Evolutionary conservation across 2,797 vertebrate species (phyloP).

Genomic region (Acanthornis magna): DNA sequence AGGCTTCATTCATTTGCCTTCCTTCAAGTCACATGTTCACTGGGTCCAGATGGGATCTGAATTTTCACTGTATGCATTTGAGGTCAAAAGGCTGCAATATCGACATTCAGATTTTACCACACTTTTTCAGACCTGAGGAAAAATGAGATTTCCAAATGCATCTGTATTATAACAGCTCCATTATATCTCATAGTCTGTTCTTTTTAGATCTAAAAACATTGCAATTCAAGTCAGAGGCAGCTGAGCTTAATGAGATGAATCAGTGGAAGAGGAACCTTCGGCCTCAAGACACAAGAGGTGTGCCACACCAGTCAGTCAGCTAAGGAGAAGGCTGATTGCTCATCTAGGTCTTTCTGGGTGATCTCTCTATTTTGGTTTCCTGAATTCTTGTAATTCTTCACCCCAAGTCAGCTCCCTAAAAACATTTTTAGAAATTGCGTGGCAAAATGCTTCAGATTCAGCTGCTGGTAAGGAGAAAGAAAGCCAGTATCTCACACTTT

Average conservation of each 20-base stretch:
- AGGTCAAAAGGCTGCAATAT: conserved; percentile 10
- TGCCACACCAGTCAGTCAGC: neutral
- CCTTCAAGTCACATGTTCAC: neutral
- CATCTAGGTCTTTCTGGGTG: neutral
- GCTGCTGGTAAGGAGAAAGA: neutral
- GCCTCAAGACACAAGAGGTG: neutral
- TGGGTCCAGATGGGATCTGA: neutral
- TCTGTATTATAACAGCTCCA: neutral
- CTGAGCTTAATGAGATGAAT: neutral
- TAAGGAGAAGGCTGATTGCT: neutral
- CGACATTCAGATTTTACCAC: neutral
- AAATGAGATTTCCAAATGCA: neutral
- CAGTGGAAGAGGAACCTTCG: neutral
- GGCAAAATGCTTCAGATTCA: neutral
- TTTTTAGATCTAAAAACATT: neutral
- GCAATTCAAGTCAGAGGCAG: neutral
- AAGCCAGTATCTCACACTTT: neutral
- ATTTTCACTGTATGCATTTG: neutral
- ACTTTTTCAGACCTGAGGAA: neutral
- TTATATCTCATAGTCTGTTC: neutral
- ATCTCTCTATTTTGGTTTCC: neutral
- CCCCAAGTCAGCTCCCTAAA: neutral
- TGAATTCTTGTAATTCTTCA: neutral
- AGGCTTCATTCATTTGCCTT: neutral
- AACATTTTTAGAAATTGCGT: neutral